These are phyloP conservation scores for Stictonetta naevosa DNA, from an alignment of 2,113 vertebrate genomes.

Conservation along the genomic window DNA sequence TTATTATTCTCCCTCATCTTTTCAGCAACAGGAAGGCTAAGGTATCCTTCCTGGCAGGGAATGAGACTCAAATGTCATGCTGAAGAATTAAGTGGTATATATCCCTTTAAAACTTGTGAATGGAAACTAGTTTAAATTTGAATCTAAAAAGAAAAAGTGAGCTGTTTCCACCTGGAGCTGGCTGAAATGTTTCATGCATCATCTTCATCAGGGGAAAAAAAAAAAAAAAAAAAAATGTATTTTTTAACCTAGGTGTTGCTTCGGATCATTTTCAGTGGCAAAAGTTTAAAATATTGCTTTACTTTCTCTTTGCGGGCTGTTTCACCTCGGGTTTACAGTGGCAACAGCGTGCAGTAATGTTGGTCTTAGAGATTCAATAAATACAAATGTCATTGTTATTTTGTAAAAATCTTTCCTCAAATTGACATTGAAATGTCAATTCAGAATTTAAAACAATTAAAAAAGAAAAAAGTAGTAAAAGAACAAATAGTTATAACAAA, in stretches of 20 bases:
- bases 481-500: neutral
- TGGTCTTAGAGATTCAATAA: neutral
- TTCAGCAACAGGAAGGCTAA: conserved; percentile 17
- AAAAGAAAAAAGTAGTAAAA: neutral
- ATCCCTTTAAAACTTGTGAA: conserved; percentile 37
- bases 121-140: conserved; percentile 27
- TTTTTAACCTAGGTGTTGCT: neutral
- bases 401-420: neutral
- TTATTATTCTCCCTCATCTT: neutral
- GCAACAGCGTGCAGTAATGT: neutral
- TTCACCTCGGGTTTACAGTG: neutral
- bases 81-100: neutral
- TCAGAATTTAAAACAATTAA: neutral
- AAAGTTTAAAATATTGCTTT: neutral
- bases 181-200: neutral
- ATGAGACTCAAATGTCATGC: neutral
- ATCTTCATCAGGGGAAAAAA: neutral
- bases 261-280: neutral
- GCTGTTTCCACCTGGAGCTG: neutral
- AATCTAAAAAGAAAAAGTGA: conserved; percentile 45
- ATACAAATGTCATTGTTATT: neutral
- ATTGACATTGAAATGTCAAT: neutral
- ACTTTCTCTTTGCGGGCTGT: neutral
- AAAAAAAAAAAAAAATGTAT: neutral
- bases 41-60: conserved; percentile 11